Conservation (phyloP, 1,140 invertebrate species). For the Pteromalus puparum region DNA sequence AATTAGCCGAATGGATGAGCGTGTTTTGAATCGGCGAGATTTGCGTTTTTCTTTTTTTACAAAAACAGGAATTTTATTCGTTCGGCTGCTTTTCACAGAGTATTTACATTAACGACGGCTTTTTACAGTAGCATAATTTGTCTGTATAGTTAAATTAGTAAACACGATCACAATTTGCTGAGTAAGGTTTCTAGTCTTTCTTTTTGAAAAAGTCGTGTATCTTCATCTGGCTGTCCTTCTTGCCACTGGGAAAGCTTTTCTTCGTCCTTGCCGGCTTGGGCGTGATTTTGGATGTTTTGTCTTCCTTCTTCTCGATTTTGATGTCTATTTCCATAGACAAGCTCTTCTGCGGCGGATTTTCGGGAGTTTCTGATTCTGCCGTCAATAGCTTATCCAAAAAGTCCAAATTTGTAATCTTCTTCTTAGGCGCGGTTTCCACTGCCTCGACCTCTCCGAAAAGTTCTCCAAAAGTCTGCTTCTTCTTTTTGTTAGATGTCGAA, state of each 20-base stretch:
- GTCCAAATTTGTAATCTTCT: slow-evolving; percentile 43
- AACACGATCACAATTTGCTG: slow-evolving; percentile 3
- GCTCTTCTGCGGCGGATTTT: slow-evolving; percentile 35
- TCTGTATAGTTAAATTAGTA: slow-evolving; percentile 44
- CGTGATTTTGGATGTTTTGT: slow-evolving; percentile 17
- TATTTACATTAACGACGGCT: background rate
- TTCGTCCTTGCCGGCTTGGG: background rate
- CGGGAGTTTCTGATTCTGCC: slow-evolving; percentile 38
- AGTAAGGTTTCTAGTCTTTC: slow-evolving; percentile 46
- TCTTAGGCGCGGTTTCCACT: background rate
- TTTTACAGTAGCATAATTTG: slow-evolving; percentile 8
- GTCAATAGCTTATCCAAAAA: slow-evolving; percentile 43
- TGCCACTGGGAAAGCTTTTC: background rate
- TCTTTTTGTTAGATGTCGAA: slow-evolving; percentile 31
- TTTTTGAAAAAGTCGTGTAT: slow-evolving; percentile 64
- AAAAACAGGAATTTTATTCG: background rate
- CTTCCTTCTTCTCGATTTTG: slow-evolving; percentile 27
- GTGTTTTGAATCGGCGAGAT: background rate
- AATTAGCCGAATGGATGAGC: background rate
- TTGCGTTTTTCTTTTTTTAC: background rate
- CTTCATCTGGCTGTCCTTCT: slow-evolving; percentile 59
- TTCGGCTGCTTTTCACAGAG: background rate
- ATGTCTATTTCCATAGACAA: slow-evolving; percentile 28
- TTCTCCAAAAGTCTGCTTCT: slow-evolving; percentile 49
- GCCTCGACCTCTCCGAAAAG: slow-evolving; percentile 44